phyloP scores from a whole-genome alignment of 1,140 invertebrate genomes.

The Vanessa tameamea region DNA sequence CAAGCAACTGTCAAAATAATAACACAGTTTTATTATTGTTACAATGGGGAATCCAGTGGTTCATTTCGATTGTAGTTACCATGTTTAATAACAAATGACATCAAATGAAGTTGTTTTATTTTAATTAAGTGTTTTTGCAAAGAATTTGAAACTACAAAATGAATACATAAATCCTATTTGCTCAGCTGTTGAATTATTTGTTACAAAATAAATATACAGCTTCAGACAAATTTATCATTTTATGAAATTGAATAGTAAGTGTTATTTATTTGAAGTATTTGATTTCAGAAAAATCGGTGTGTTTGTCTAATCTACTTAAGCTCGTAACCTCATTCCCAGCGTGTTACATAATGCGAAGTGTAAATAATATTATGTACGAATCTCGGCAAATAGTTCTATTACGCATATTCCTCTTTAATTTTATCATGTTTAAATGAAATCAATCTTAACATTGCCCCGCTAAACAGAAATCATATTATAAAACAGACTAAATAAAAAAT shows the following conservation, averaged over 20 bases:
- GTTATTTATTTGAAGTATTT: constrained; percentile 6
- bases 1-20: too few species aligned
- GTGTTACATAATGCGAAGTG: constrained; percentile 12
- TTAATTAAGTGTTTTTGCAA: neutral
- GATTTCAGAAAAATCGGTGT: neutral
- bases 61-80: too few species aligned
- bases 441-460: too few species aligned
- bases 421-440: too few species aligned
- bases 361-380: neutral
- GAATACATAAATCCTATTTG: neutral
- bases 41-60: too few species aligned
- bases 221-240: neutral
- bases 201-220: neutral
- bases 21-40: too few species aligned
- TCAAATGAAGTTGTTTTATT: too few species aligned
- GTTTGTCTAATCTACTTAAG: constrained; percentile 11
- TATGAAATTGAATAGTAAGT: neutral
- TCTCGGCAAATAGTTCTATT: neutral
- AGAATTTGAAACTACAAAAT: neutral
- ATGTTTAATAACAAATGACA: too few species aligned
- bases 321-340: neutral
- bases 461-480: too few species aligned
- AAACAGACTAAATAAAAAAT: too few species aligned
- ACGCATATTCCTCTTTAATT: neutral
- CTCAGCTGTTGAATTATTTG: neutral